A percentile compares a stretch with the other conserved stretches of the same genome.
Evolutionary conservation across 2,797 vertebrate genomes (phyloP).

Genomic region (Siniperca obscura): DNA sequence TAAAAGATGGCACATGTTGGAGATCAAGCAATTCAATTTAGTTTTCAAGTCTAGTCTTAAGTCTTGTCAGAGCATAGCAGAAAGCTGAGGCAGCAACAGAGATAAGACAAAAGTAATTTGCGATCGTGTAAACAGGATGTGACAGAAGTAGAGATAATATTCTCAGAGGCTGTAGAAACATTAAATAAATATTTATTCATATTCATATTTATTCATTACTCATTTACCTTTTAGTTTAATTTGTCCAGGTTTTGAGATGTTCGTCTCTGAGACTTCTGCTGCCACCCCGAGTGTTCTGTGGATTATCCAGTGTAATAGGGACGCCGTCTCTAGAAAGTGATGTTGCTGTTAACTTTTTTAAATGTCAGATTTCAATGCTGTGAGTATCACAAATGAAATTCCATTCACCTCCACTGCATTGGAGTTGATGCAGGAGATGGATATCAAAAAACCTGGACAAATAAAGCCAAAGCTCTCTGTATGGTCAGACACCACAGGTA

Average conservation of each 20-base stretch:
- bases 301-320: not conserved
- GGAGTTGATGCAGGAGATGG: not conserved
- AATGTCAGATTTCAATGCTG: not conserved
- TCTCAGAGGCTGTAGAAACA: not conserved
- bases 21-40: not conserved
- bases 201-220: no score
- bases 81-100: not conserved
- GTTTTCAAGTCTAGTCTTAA: not conserved
- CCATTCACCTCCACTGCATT: not conserved
- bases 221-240: not conserved
- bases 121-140: not conserved
- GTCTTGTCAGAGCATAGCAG: not conserved
- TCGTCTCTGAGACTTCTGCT: not conserved
- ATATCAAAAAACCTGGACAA: not conserved
- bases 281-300: not conserved
- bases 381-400: no score
- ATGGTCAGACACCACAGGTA: no score
- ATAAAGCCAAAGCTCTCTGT: not conserved
- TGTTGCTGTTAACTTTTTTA: not conserved
- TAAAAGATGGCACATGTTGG: not conserved
- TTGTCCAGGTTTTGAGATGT: not conserved
- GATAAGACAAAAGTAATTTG: not conserved
- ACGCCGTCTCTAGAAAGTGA: not conserved
- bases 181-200: not conserved
- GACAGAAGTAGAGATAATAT: not conserved